Conservation (phyloP, 2,797 vertebrate species). For the Nothura maculosa region DNA sequence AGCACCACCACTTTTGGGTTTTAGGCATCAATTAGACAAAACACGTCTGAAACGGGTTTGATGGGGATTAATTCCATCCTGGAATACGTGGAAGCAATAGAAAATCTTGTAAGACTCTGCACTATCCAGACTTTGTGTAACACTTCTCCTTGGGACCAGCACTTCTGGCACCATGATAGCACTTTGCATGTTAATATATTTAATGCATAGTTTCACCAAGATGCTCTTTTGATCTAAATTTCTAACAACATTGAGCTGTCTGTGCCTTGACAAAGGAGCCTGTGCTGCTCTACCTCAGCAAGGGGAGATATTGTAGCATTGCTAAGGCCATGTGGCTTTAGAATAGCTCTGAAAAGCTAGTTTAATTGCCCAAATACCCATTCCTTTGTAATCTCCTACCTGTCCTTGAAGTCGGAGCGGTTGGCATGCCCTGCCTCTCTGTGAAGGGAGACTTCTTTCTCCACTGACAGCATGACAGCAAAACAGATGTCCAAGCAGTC, state of each 20-base stretch:
- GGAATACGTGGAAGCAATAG: constrained; percentile 30
- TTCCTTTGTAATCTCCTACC: not conserved
- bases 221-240: not conserved
- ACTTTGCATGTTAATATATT: not conserved
- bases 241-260: not conserved
- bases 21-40: not conserved
- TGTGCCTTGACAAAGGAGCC: not conserved
- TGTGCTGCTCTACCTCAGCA: not conserved
- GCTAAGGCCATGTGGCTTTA: not conserved
- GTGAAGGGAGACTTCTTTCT: not conserved
- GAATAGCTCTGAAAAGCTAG: not conserved
- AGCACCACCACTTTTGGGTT: not conserved
- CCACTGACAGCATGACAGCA: not conserved
- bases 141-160: not conserved
- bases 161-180: not conserved
- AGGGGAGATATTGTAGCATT: rapidly evolving
- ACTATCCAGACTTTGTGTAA: not conserved
- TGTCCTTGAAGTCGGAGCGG: not conserved
- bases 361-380: not conserved
- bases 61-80: constrained; percentile 11
- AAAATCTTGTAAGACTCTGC: not conserved
- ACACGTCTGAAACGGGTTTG: not conserved
- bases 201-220: not conserved
- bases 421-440: not conserved
- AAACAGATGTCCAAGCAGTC: not conserved